Evolutionary conservation across 2,888 invertebrate genomes (phyloP).

Genomic region (Sarcophaga rosellei): DNA sequence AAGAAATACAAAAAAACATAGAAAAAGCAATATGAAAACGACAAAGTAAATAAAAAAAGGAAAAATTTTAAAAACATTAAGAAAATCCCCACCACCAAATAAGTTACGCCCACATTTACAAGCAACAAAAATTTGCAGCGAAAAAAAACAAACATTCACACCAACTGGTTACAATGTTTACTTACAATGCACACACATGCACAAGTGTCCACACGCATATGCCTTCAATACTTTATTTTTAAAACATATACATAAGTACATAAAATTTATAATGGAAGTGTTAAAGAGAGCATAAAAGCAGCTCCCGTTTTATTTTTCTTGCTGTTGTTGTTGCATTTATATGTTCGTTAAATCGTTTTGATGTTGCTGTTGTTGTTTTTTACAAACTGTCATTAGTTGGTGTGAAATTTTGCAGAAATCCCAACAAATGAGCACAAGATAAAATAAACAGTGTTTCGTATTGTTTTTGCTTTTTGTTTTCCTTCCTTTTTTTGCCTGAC

Average conservation of each 20-base stretch:
- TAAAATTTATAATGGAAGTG: background rate
- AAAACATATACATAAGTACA: background rate
- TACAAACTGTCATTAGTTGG: slow-evolving; percentile 61
- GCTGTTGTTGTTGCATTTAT: background rate
- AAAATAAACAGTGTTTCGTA: background rate
- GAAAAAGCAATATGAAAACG: background rate
- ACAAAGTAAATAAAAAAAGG: slow-evolving; percentile 16
- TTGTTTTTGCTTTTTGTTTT: background rate
- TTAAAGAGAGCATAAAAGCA: slow-evolving; percentile 12
- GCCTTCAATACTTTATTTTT: background rate
- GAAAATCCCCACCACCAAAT: slow-evolving; percentile 49
- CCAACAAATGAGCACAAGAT: slow-evolving; percentile 57
- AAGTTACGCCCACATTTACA: slow-evolving; percentile 67
- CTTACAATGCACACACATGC: slow-evolving; percentile 1
- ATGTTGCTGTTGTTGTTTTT: slow-evolving; percentile 18
- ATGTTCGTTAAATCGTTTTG: slow-evolving; percentile 15
- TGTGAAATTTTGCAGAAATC: slow-evolving; percentile 66
- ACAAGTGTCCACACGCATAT: background rate
- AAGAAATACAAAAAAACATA: background rate
- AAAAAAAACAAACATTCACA: slow-evolving; percentile 7
- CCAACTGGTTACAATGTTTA: background rate
- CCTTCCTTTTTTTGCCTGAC: background rate
- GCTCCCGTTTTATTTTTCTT: slow-evolving; percentile 43
- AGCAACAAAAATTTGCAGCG: slow-evolving; percentile 51
- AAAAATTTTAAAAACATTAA: background rate